A percentile compares a stretch with the other conserved stretches of the same genome.
These are phyloP conservation scores for Eucidaris tribuloides DNA, from an alignment of 35 echinoderm and acorn worm genomes.

Conservation along the genomic window DNA sequence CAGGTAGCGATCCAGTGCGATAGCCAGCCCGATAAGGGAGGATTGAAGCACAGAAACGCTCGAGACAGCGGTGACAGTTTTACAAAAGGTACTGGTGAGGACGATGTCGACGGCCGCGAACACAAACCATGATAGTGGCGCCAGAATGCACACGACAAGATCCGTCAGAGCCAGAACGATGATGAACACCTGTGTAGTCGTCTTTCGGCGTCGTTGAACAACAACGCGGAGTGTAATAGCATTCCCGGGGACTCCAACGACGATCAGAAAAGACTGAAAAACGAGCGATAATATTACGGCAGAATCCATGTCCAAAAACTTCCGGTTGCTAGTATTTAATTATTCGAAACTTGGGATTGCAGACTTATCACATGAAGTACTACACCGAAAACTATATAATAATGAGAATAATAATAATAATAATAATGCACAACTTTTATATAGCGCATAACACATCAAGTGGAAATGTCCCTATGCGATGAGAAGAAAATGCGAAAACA, in stretches of 20 bases:
- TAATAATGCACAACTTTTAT: too few species aligned
- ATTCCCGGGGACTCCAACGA: not conserved
- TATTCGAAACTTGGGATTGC: too few species aligned
- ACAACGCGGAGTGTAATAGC: not conserved
- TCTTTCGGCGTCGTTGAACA: not conserved
- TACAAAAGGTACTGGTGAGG: not conserved
- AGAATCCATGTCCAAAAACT: too few species aligned
- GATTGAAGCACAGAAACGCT: not conserved
- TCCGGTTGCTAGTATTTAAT: too few species aligned
- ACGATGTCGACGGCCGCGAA: not conserved
- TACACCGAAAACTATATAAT: too few species aligned
- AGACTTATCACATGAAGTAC: too few species aligned
- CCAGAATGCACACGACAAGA: not conserved
- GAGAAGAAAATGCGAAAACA: too few species aligned
- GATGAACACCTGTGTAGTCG: constrained; percentile 15
- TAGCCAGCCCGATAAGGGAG: not conserved
- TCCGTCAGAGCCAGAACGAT: constrained; percentile 9
- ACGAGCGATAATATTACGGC: not conserved
- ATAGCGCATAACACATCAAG: too few species aligned
- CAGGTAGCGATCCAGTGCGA: constrained; percentile 6
- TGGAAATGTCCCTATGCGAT: too few species aligned
- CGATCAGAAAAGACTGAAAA: not conserved
- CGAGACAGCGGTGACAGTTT: not conserved
- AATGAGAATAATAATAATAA: too few species aligned
- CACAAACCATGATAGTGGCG: not conserved